These are phyloP conservation scores for Drosophila murphyi DNA, from an alignment of 1,140 invertebrate species.

Conservation along the genomic window DNA sequence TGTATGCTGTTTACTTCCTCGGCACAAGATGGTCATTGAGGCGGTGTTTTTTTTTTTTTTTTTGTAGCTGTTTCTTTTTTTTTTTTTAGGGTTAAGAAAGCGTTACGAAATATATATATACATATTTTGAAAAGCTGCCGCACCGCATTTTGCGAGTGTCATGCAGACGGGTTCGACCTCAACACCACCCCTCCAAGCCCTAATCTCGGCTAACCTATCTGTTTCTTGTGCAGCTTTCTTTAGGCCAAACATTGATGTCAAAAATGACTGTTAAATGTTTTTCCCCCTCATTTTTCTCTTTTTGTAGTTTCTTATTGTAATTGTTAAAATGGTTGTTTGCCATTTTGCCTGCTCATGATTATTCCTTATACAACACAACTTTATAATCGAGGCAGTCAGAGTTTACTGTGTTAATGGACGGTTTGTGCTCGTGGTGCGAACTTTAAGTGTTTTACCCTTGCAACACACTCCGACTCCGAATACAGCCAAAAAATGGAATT, in stretches of 20 bases:
- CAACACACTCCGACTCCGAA: slow-evolving; percentile 47
- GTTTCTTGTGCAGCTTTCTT: slow-evolving; percentile 23
- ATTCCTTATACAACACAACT: slow-evolving; percentile 4
- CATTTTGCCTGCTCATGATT: slow-evolving; percentile 63
- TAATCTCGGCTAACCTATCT: slow-evolving; percentile 4
- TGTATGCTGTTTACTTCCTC: slow-evolving; percentile 9
- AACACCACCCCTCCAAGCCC: neutral
- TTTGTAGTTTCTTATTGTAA: slow-evolving; percentile 37
- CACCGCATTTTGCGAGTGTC: slow-evolving; percentile 20
- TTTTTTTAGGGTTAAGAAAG: slow-evolving; percentile 61
- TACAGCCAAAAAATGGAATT: slow-evolving; percentile 6
- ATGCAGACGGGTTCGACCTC: slow-evolving; percentile 27
- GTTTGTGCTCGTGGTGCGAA: slow-evolving; percentile 59
- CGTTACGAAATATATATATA: slow-evolving; percentile 61
- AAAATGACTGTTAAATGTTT: slow-evolving; percentile 52
- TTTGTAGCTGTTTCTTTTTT: slow-evolving; percentile 21
- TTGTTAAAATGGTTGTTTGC: slow-evolving; percentile 50
- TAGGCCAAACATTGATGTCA: slow-evolving; percentile 40
- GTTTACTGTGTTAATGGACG: slow-evolving; percentile 77
- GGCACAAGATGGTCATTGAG: slow-evolving; percentile 16
- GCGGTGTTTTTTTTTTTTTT: slow-evolving; percentile 29
- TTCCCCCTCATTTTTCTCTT: slow-evolving; percentile 2
- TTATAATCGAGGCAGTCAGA: slow-evolving; percentile 53
- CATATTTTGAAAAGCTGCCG: slow-evolving; percentile 46
- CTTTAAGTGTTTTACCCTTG: slow-evolving; percentile 67